Conservation (phyloP, 2,888 invertebrate species). For the Chrysomela aeneicollis region DNA sequence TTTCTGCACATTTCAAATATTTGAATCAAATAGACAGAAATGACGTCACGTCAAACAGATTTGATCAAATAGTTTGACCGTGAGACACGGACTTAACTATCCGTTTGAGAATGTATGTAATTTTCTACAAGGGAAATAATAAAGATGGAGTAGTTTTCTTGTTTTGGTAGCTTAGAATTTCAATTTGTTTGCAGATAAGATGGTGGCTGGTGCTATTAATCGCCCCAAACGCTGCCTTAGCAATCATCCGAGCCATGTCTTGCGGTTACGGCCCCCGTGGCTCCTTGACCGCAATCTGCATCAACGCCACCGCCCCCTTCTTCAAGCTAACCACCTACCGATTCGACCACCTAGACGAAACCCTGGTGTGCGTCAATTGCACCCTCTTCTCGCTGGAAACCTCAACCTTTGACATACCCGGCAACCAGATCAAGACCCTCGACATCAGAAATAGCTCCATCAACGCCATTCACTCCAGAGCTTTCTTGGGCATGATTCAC, state of each 20-base stretch:
- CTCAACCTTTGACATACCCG: slow-evolving; percentile 57
- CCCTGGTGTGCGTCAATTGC: slow-evolving; percentile 54
- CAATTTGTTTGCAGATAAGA: slow-evolving; percentile 24
- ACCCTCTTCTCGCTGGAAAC: slow-evolving; percentile 47
- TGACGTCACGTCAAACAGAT: no score
- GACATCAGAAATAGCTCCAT: slow-evolving; percentile 51
- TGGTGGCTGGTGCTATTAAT: background rate
- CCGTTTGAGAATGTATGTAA: no score
- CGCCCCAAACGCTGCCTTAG: background rate
- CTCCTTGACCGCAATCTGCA: slow-evolving; percentile 56
- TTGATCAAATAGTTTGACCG: no score
- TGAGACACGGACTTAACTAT: no score
- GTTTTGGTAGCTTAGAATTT: background rate
- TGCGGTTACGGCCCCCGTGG: slow-evolving; percentile 57
- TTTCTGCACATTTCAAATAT: no score
- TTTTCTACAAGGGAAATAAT: no score
- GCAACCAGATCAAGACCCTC: slow-evolving; percentile 53
- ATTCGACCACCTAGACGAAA: slow-evolving; percentile 58
- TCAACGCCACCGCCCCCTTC: slow-evolving; percentile 51
- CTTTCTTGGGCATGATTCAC: slow-evolving; percentile 54
- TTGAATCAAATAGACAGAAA: no score
- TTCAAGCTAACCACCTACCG: slow-evolving; percentile 54
- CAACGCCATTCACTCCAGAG: slow-evolving; percentile 43
- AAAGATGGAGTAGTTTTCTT: no score
- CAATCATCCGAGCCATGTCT: slow-evolving; percentile 39